These are phyloP conservation scores for Pseudomyrmex sp. DNA, from an alignment of 1,140 invertebrate species.

Conservation along the genomic window DNA sequence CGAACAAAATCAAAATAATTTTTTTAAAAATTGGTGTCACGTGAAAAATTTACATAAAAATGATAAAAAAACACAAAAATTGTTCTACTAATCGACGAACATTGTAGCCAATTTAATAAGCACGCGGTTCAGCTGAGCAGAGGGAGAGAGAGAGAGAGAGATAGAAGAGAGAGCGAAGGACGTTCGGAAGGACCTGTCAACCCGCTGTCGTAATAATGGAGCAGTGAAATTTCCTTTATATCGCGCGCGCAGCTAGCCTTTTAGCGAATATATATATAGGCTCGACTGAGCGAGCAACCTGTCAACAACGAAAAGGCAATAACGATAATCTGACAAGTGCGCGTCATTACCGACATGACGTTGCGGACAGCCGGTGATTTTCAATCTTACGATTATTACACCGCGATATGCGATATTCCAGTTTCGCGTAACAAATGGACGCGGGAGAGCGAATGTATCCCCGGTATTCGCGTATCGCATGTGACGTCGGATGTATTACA, in stretches of 20 bases:
- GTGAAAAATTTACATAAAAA: too few relatives aligned
- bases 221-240: constrained; percentile 49
- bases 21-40: too few relatives aligned
- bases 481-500: constrained; percentile 12
- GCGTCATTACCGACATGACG: not conserved
- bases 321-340: constrained; percentile 27
- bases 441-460: not conserved
- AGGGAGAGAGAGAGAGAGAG: too few relatives aligned
- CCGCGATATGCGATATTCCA: constrained; percentile 23
- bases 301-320: constrained; percentile 5
- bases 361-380: not conserved
- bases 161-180: constrained; percentile 2
- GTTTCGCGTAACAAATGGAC: constrained; percentile 11
- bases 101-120: not conserved
- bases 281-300: constrained; percentile 1
- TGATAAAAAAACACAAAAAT: too few relatives aligned
- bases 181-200: constrained; percentile 33
- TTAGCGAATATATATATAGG: constrained; percentile 31
- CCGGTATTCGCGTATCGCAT: not conserved
- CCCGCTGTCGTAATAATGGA: constrained; percentile 35
- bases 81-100: not conserved
- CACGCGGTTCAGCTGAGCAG: not conserved
- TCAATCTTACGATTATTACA: constrained; percentile 28
- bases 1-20: not conserved
- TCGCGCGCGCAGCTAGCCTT: constrained; percentile 13